These are phyloP conservation scores for Rhizoglyphus robini DNA, from an alignment of 1,140 invertebrate species.

Conservation along the genomic window DNA sequence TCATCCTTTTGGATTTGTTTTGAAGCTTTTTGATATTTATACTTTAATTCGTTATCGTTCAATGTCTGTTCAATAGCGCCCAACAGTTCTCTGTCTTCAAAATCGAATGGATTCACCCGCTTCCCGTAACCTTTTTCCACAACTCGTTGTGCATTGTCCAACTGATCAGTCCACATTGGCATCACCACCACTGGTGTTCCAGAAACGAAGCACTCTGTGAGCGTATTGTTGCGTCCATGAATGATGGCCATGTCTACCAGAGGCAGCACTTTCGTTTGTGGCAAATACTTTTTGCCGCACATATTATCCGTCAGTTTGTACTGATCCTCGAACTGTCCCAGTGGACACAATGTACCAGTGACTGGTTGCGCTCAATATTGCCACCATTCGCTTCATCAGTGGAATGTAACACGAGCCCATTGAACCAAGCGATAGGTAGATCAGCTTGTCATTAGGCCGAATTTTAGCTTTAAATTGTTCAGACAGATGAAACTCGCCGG, in stretches of 20 bases:
- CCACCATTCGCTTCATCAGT: not conserved
- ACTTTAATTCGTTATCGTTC: not conserved
- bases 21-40: not conserved
- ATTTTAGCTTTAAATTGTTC: not conserved
- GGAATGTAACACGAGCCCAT: constrained; percentile 25
- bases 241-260: too few relatives aligned
- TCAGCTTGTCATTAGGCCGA: constrained; percentile 18
- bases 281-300: constrained; percentile 10
- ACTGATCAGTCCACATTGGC: constrained; percentile 17
- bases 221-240: constrained; percentile 29
- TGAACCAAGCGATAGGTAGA: too few relatives aligned
- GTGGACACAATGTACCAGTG: not conserved
- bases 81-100: not conserved
- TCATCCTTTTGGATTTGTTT: not conserved
- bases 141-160: not conserved
- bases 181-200: constrained; percentile 16
- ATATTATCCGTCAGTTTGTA: constrained; percentile 15
- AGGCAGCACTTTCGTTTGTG: constrained; percentile 11
- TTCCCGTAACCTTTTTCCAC: not conserved
- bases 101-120: not conserved
- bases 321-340: not conserved
- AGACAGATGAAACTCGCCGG: constrained; percentile 1
- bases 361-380: not conserved
- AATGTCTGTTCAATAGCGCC: not conserved
- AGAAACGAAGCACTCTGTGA: constrained; percentile 7